phyloP scores from a whole-genome alignment of 1,140 invertebrate genomes.

The Camponotus pennsylvanicus region DNA sequence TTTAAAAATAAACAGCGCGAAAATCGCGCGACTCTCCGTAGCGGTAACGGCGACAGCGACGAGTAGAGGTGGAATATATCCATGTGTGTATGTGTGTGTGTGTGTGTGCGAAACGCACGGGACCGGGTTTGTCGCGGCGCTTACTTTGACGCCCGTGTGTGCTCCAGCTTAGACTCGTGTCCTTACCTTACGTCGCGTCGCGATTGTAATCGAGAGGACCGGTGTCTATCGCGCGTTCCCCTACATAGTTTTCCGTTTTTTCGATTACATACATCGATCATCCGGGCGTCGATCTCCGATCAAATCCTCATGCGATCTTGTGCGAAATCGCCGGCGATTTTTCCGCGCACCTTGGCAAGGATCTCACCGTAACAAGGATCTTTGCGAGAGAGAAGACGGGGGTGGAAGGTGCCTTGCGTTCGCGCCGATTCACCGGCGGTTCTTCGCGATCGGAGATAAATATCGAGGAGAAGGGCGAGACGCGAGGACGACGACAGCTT shows the following conservation, averaged over 20 bases:
- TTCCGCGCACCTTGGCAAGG: not conserved
- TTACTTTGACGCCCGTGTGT: conserved; percentile 6
- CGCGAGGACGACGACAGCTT: not conserved
- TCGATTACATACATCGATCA: not conserved
- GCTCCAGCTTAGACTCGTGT: not conserved
- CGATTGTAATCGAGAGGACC: not conserved
- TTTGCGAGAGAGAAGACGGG: not conserved
- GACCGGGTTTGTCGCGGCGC: not conserved
- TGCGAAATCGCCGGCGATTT: not conserved
- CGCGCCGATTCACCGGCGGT: not conserved
- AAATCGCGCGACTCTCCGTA: not conserved
- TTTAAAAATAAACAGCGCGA: conserved; percentile 49
- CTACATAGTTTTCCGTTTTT: not conserved
- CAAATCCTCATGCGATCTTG: not conserved
- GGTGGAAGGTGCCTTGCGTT: not conserved
- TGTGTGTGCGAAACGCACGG: not conserved
- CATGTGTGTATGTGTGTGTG: not conserved
- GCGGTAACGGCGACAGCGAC: not conserved
- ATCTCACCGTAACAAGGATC: no score
- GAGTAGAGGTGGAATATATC: conserved; percentile 20
- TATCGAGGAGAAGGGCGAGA: not conserved
- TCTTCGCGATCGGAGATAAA: not conserved
- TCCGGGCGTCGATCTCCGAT: not conserved
- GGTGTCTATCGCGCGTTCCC: not conserved
- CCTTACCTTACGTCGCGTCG: conserved; percentile 17